Conservation (phyloP, 2,797 vertebrate genomes). For the Sebastolobus alascanus region DNA sequence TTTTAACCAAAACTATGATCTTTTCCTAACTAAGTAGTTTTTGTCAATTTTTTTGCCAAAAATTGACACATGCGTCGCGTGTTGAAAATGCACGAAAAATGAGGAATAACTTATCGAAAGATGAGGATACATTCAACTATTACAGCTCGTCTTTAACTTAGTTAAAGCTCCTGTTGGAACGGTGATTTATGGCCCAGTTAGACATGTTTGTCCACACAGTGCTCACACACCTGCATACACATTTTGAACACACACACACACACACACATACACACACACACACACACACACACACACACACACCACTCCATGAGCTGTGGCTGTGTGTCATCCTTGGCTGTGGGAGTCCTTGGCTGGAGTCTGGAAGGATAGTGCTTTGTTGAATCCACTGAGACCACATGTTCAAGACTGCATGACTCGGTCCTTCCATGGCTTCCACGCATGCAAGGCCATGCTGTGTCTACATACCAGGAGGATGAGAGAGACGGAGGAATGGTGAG, state of each 20-base stretch:
- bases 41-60: too few relatives aligned
- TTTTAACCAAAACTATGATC: too few relatives aligned
- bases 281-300: constrained; percentile 9
- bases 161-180: constrained; percentile 49
- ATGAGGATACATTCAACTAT: background rate
- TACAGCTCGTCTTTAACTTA: constrained; percentile 49
- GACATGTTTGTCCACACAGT: constrained; percentile 63
- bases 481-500: constrained; percentile 22
- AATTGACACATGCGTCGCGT: too few relatives aligned
- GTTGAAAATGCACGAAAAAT: too few relatives aligned
- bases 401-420: constrained; percentile 62
- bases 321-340: constrained; percentile 53
- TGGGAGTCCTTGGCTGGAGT: constrained; percentile 65
- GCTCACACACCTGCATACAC: constrained; percentile 27
- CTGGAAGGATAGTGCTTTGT: constrained; percentile 45
- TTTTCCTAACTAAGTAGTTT: too few relatives aligned
- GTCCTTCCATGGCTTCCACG: constrained; percentile 50
- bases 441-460: constrained; percentile 44
- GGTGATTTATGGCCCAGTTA: constrained; percentile 71
- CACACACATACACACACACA: constrained; percentile 7
- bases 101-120: too few relatives aligned
- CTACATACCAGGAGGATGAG: constrained; percentile 54
- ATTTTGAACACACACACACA: background rate
- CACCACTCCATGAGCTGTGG: constrained; percentile 12
- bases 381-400: constrained; percentile 57